Evolutionary conservation across 2,888 invertebrate genomes (phyloP), one percentile per base, ranked within the genome.

Genomic region (Dicranocentrus wangi): DNA sequence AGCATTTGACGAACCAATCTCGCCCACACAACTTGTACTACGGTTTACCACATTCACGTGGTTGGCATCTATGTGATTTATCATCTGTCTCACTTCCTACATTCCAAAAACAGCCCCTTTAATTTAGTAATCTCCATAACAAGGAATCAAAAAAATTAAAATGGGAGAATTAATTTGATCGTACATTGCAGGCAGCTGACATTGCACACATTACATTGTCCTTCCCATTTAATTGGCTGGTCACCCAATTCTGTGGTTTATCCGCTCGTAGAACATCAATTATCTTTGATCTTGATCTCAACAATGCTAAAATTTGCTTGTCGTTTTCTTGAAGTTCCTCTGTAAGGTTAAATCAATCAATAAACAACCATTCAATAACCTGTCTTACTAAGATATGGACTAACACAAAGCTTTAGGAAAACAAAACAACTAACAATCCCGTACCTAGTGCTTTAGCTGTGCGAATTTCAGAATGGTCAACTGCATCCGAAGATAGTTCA

Each of bases 1-100:
- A 83, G 94, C 93, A 88, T 95, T 97, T 27, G 93, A 93, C 87
- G 95, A 96, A 87, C 96, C 95, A 70, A 95, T 93, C 89, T 98
- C 97, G 3, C 97, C 97, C 0, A 95, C 97, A 27, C 97, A 97
- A 89, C 96, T 97, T 19, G 96, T 94, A 88, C 97, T 97, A 68
- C 97, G 75, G 61, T 86, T 87, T 8, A 87, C 87, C 21, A 81
- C 82, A 25, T 82, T 85, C 5, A 71, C 63, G 19, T 80, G 77
- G 32, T 81, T 84, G 19, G 82, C 71, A 55, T 85, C 85, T 60
- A 85, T 76, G 1, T 83, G 80, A 23, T 76, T 69, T 1, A 87
- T 71, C 72, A 85, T 82, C 25, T 80, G 78, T 32, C 86, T 85
- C 8, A 87, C 83, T 72, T 87, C 87, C 86, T 87, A 28, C 32